Base-by-base conservation (phyloP, 2,888 invertebrate species). In the Parochlus steinenii region DNA sequence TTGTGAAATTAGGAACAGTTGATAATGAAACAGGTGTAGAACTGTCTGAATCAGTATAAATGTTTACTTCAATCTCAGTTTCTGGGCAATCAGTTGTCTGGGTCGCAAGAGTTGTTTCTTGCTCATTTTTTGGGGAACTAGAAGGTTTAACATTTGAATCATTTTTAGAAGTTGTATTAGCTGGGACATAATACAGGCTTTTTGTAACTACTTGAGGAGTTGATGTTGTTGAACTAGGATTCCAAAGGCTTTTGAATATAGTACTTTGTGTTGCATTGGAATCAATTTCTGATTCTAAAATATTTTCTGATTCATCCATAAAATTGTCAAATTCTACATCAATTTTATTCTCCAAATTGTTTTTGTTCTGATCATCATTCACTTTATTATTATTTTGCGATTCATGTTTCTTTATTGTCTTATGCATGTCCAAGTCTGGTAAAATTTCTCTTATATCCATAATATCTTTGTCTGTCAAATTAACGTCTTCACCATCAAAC, bases 381-480 rank as follows among this genome's bases (percentile, higher is more conserved):
- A 29, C 29, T 29, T 29, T 29, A 15, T 29, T 29, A n/a, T n/a
- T n/a, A n/a, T n/a, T n/a, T n/a, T n/a, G n/a, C n/a, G n/a, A n/a
- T n/a, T n/a, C n/a, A n/a, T n/a, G n/a, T n/a, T n/a, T n/a, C n/a
- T n/a, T n/a, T n/a, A 10, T 22, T 22, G 6, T 22, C 22, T 6
- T 8, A 22, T 22, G 6, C 10, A 8, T 22, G 6, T 22, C 6
- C 6, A 22, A 22, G 10, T 22, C 22, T 22, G 10, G 10, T 10
- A 8, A 22, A 22, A 11, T 11, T 10, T 33, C 19, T 14, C 19
- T 33, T 8, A 23, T 19, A 18, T 4, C 20, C 19, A 19, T 22
- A 6, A 26, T 26, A 12, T 33, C 33, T 27, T 33, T 18, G 20
- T 27, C 26, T 1, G 18, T 18, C 7, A 27, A 19, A 31, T 31